phyloP scores from a whole-genome alignment of 2,113 vertebrate genomes.

The Calidris pygmaea region DNA sequence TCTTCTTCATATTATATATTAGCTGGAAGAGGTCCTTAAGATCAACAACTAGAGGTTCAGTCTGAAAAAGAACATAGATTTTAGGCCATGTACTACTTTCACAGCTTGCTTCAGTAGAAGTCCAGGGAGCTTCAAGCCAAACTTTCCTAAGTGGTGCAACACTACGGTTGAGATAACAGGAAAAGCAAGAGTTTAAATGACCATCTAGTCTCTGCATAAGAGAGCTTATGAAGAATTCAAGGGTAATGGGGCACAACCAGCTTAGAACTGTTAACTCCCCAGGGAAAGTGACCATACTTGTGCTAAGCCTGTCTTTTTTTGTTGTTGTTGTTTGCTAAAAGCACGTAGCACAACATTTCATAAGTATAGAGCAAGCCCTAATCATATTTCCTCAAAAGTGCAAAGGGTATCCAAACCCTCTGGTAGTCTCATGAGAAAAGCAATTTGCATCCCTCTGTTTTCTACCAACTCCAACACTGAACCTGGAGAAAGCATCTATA shows the following conservation, averaged over 20 bases:
- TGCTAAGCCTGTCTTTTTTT: not conserved
- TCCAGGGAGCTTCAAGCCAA: not conserved
- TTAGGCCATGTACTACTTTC: not conserved
- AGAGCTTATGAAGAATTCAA: not conserved
- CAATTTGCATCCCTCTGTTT: not conserved
- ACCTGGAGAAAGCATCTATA: not conserved
- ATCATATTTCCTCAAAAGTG: not conserved
- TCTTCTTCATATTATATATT: constrained; percentile 92
- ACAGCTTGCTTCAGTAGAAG: not conserved
- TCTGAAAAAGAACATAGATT: constrained; percentile 71
- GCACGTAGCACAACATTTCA: not conserved
- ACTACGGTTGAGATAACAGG: not conserved
- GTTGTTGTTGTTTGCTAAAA: not conserved
- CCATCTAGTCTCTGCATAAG: not conserved
- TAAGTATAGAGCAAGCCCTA: not conserved
- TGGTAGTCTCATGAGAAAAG: not conserved
- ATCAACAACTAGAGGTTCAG: constrained; percentile 91
- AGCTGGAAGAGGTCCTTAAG: constrained; percentile 96
- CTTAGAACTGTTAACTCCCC: not conserved
- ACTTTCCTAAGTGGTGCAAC: not conserved
- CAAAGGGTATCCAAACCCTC: not conserved
- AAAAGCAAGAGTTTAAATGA: not conserved
- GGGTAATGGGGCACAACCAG: not conserved
- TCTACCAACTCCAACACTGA: not conserved
- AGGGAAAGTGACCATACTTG: not conserved